Base-by-base conservation (phyloP, 1,140 invertebrate genomes). In the Dendroctonus valens region DNA sequence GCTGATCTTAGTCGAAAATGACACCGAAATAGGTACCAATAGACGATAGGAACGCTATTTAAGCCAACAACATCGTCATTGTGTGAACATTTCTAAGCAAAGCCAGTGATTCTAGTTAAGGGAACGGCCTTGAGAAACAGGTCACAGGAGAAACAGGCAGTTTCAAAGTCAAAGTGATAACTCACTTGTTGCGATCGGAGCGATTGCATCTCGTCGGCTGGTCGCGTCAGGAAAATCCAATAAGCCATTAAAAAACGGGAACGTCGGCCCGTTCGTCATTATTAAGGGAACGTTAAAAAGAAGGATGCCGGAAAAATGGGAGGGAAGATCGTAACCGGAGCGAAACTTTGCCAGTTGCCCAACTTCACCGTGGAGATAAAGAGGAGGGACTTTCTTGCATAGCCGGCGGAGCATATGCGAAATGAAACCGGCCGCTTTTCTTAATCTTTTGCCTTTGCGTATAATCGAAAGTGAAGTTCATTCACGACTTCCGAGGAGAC, bases 381-480 rank as follows among this genome's bases (percentile, higher is more conserved):
- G 7, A 44, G 42, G 7, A 12, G 44, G 9, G 44, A 12, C 9
- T 46, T 46, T 2, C 9, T 26, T 48, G 11, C 44, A 41, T 46
- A 26, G 26, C 50, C 15, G 5, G 15, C 5, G 46, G 12, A 15
- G 51, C 42, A 49, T 61, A 69, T 65, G 61, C 68, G 68, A 69
- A 65, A 65, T 50, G 53, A 65, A 65, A 65, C n/a, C 53, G 14
- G 58, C 42, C 54, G 62, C 48, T 61, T 61, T 61, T 69, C 51
- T 63, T 63, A 63, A 63, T 63, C 60, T 63, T 59, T 59, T 14
- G 57, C 57, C 44, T 37, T 55, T 63, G 60, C 60, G 68, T 69
- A 26, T 26, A 69, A 69, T 69, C 58, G 68, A 69, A 69, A 69
- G 68, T 69, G 68, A 69, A 69, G 57, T 69, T 51, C 68, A 69